Conservation (phyloP, 2,888 invertebrate genomes). For the Timandra comae region DNA sequence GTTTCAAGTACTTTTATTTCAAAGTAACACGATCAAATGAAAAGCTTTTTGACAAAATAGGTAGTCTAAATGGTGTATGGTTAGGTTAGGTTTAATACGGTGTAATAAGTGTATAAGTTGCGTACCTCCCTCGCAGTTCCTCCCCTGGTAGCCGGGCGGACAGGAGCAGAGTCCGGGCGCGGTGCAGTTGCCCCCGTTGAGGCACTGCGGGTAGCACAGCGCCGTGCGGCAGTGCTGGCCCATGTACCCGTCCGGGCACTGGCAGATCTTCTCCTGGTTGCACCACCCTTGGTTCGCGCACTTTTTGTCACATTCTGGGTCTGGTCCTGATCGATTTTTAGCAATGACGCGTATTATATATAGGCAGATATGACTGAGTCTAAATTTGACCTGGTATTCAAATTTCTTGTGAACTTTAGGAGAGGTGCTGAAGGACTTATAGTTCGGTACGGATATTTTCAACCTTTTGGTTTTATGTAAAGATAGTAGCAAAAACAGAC, state of each 20-base stretch:
- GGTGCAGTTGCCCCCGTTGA: constrained; percentile 94
- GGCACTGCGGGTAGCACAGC: constrained; percentile 93
- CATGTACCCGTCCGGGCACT: constrained; percentile 93
- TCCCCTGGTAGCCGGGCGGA: constrained; percentile 92
- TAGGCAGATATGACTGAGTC: not conserved
- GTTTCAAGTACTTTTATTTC: no score
- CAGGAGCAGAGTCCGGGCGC: constrained; percentile 93
- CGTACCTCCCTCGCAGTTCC: constrained; percentile 92
- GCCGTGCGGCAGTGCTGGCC: constrained; percentile 93
- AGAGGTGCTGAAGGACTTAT: not conserved
- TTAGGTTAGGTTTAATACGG: no score
- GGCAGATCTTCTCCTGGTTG: constrained; percentile 89
- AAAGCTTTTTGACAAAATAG: no score
- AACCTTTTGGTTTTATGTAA: no score
- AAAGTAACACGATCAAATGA: no score
- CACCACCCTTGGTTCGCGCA: constrained; percentile 92
- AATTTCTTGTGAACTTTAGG: no score
- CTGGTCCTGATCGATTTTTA: constrained; percentile 84
- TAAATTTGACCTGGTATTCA: no score
- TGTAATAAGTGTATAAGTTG: no score
- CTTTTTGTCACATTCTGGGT: constrained; percentile 92
- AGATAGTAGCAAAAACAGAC: no score
- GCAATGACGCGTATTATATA: no score
- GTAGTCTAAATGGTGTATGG: no score
- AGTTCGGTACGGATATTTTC: not conserved